Evolutionary conservation across 2,797 vertebrate genomes (phyloP), one percentile per base, ranked within the genome.

Genomic region (Kryptopterus vitreolus): DNA sequence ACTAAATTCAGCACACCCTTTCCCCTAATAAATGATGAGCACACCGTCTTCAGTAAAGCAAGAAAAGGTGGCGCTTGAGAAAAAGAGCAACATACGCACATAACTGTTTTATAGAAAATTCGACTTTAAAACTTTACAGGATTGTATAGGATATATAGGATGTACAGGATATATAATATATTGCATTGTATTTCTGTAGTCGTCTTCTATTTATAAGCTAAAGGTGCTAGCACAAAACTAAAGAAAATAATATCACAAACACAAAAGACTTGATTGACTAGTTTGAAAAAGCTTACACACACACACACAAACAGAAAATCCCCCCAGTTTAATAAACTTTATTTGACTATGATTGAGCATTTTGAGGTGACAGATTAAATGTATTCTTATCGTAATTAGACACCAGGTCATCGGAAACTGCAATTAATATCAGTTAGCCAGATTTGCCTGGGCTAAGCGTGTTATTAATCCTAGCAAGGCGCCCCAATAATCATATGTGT

Each of bases 391-490:
- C 58, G 80, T 76, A 82, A 84, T 86, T 86, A 74, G 59, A 77
- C 18, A 76, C 52, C 72, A 61, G 55, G 74, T 72, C 78, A 63
- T 58, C 76, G 33, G 72, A 78, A 80, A 78, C 74, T 29, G 50
- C 70, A 86, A 84, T 86, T 82, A 82, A 83, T 81, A 82, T 38
- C 77, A 73, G 80, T 58, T 29, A 68, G 85, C 78, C 33, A 3
- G 77, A 72, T 79, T 76, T 83, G 78, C 77, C 75, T 70, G 70
- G 74, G 50, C 77, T 83, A 50, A 77, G 80, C 71, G 24, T 73
- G 43, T 73, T 59, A 80, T 86, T 86, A 84, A 84, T 77, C 82
- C 71, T 35, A 9, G 69, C 57, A 52, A 73, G 78, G 75, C 20
- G 50, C 68, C 57, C 52, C 24, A 16, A 66, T 74, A 74, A 80